Conservation (phyloP, 2,113 vertebrate species). For the Callospermophilus lateralis region DNA sequence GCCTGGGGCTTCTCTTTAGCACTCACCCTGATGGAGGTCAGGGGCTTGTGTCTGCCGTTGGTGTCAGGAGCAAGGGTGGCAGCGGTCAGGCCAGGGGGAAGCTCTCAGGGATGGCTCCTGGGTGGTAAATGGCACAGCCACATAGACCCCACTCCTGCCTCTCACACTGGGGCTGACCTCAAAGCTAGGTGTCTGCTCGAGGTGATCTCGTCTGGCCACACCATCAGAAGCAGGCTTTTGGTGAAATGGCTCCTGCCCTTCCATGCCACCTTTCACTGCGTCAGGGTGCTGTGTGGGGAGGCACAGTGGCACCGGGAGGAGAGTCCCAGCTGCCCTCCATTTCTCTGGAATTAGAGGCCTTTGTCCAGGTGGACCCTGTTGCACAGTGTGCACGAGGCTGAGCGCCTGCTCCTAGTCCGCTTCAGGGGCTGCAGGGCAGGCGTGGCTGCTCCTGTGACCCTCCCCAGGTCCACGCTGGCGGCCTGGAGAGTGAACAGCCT, state of each 20-base stretch:
- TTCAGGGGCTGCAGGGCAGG: not conserved
- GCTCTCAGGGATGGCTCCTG: not conserved
- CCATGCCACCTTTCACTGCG: not conserved
- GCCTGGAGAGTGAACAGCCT: not conserved
- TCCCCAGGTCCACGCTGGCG: rapidly evolving
- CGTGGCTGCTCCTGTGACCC: not conserved
- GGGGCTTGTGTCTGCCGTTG: too few species aligned
- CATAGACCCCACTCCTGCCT: not conserved
- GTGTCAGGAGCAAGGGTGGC: not conserved
- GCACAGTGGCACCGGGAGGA: not conserved
- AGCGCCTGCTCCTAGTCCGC: rapidly evolving
- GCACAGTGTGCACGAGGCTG: rapidly evolving
- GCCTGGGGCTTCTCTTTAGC: not conserved
- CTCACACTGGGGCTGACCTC: too few species aligned
- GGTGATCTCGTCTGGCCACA: too few species aligned
- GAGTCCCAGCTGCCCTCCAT: rapidly evolving
- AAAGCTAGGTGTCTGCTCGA: too few species aligned
- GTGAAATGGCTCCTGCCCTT: rapidly evolving
- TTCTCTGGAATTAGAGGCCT: not conserved
- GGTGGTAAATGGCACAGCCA: rapidly evolving
- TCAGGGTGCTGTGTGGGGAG: rapidly evolving
- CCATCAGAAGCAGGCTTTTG: rapidly evolving
- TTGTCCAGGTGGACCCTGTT: not conserved
- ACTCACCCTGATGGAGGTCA: too few species aligned
- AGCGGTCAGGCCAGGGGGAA: not conserved